Conservation (phyloP, 30 jellyfish, hydroid and myxozoan genomes). For the Cassiopea andromeda region DNA sequence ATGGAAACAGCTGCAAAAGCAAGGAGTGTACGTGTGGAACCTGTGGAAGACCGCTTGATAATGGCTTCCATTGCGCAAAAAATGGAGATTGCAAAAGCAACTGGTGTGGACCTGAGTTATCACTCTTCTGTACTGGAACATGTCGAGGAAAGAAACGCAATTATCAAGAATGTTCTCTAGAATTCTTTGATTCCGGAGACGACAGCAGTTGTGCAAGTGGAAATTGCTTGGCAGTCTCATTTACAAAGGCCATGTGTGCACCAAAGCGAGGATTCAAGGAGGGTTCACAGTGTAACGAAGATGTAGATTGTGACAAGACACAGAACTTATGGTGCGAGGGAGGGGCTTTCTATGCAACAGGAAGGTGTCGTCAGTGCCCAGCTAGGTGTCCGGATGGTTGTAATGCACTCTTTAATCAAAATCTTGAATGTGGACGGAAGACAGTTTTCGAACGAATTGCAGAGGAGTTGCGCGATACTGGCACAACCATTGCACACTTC, state of each 20-base stretch:
- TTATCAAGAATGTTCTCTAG: conserved; percentile 27
- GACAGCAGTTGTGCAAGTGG: conserved; percentile 32
- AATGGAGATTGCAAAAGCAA: conserved; percentile 42
- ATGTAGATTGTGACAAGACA: conserved; percentile 47
- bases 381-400: conserved; percentile 38
- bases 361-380: conserved; percentile 46
- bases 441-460: conserved; percentile 32
- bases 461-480: conserved; percentile 14
- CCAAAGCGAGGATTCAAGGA: conserved; percentile 34
- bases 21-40: conserved; percentile 36
- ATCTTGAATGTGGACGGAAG: conserved; percentile 41
- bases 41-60: conserved; percentile 24
- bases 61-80: conserved; percentile 8
- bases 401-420: conserved; percentile 37
- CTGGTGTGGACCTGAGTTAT: conserved; percentile 20
- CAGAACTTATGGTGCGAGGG: conserved; percentile 55
- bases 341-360: conserved; percentile 36
- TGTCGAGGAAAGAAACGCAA: conserved; percentile 10
- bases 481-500: background rate
- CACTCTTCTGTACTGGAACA: conserved; percentile 34
- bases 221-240: conserved; percentile 28
- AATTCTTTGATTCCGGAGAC: conserved; percentile 24
- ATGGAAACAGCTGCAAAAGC: conserved; percentile 30
- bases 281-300: conserved; percentile 51
- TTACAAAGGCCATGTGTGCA: conserved; percentile 33